These are phyloP conservation scores for Bombus sylvicola DNA, from an alignment of 1,140 invertebrate species.

Conservation along the genomic window DNA sequence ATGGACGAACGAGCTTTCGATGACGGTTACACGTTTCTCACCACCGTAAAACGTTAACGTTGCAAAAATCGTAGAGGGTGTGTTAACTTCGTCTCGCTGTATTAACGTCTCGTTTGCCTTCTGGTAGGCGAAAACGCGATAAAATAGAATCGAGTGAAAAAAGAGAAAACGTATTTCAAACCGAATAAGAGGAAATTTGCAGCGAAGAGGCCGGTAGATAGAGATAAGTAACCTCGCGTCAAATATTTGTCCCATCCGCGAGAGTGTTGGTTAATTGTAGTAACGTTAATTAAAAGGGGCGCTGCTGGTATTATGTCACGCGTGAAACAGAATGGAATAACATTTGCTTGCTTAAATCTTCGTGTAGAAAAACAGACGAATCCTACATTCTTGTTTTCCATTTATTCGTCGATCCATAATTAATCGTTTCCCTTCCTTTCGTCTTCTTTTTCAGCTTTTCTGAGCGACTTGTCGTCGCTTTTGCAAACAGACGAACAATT, in stretches of 20 bases:
- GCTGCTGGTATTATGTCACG: slow-evolving; percentile 40
- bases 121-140: not conserved
- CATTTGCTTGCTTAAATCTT: slow-evolving; percentile 32
- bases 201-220: slow-evolving; percentile 2
- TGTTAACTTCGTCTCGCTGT: not conserved
- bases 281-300: slow-evolving; percentile 51
- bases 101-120: slow-evolving; percentile 4
- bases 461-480: no score
- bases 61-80: not conserved
- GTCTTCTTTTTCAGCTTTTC: not conserved
- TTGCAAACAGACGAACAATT: not conserved
- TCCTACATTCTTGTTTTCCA: not conserved
- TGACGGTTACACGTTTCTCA: not conserved
- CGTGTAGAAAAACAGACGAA: not conserved
- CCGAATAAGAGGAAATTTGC: slow-evolving; percentile 11
- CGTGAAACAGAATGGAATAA: slow-evolving; percentile 46
- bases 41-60: not conserved
- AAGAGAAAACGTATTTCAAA: not conserved
- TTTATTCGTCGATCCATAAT: not conserved
- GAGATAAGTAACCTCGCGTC: slow-evolving; percentile 48
- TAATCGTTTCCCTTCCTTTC: not conserved
- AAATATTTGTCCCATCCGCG: slow-evolving; percentile 45
- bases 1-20: not conserved
- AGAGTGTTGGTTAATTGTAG: slow-evolving; percentile 49
- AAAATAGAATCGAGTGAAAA: not conserved